Base-by-base conservation (phyloP, 2,888 invertebrate genomes). In the Drosophila pseudotakahashii region DNA sequence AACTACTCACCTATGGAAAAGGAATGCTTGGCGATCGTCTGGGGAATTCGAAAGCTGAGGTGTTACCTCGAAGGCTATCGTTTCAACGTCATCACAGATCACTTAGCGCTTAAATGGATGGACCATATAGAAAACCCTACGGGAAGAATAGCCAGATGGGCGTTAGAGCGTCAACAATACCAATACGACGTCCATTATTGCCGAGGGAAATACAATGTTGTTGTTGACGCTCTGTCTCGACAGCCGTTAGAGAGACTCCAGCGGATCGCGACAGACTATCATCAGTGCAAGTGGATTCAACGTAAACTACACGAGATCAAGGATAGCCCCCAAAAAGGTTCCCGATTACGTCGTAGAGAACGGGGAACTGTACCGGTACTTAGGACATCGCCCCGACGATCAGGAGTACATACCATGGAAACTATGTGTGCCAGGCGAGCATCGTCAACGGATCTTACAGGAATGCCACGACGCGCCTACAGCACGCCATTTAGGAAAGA, bases 171-270 rank as follows among this genome's bases (percentile, higher is more conserved):
- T 4, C 39, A 39, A 7, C 39, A 39, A 39, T 39, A 14, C 9
- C 14, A 39, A 39, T 39, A 41, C 9, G 41, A 41, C 1, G 41
- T 41, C 41, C 41, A 41, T 7, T 41, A 41, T 16, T 16, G 16
- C 41, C 41, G 41, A 41, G 41, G 3, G 3, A 39, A 39, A 39
- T 14, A 39, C n/a, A 39, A 39, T 13, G 37, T 13, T 13, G 37
- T 37, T 13, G 37, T n/a, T n/a, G n/a, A 37, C 37, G 37, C n/a
- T 37, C n/a, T 37, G n/a, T 37, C 37, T 37, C 39, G 39, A 41
- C 41, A 41, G 16, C 41, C 41, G 41, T 10, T 41, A 41, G 7
- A 41, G 16, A 37, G 7, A 14, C 37, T 37, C 37, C 37, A 37
- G 37, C 37, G 37, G 37, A 37, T 37, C 37, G 14, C 37, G 7